phyloP scores from a whole-genome alignment of 2,797 vertebrate species.

The Leptodactylus fallax region DNA sequence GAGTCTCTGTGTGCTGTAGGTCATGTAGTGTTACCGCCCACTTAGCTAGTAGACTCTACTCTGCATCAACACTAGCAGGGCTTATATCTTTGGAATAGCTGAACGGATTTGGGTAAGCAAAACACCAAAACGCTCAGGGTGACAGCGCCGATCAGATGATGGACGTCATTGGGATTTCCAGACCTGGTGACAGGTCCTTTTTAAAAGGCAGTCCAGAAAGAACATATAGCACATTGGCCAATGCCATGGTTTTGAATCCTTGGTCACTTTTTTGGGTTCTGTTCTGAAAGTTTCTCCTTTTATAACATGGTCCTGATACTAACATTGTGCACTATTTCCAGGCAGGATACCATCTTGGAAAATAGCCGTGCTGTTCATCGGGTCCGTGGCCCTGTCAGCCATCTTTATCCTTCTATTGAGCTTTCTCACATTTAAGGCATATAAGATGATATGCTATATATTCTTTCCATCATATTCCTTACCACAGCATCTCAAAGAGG shows the following conservation, averaged over 20 bases:
- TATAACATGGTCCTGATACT: not conserved
- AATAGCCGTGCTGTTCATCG: slow-evolving; percentile 57
- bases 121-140: too few species aligned
- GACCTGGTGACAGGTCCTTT: too few species aligned
- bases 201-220: too few species aligned
- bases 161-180: too few species aligned
- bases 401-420: slow-evolving; percentile 57
- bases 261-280: not conserved
- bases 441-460: slow-evolving; percentile 65
- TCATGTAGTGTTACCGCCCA: too few species aligned
- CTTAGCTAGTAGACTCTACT: too few species aligned
- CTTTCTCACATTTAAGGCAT: slow-evolving; percentile 62
- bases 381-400: slow-evolving; percentile 57
- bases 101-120: too few species aligned
- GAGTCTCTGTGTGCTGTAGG: too few species aligned
- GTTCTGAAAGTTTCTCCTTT: not conserved
- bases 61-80: too few species aligned
- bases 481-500: slow-evolving; percentile 80
- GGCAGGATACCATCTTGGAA: slow-evolving; percentile 68
- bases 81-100: too few species aligned
- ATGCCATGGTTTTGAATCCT: not conserved
- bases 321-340: slow-evolving; percentile 58
- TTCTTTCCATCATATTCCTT: slow-evolving; percentile 71
- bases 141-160: too few species aligned
- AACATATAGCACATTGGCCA: not conserved